phyloP scores from a whole-genome alignment of 2,113 vertebrate genomes.

The Peromyscus leucopus region DNA sequence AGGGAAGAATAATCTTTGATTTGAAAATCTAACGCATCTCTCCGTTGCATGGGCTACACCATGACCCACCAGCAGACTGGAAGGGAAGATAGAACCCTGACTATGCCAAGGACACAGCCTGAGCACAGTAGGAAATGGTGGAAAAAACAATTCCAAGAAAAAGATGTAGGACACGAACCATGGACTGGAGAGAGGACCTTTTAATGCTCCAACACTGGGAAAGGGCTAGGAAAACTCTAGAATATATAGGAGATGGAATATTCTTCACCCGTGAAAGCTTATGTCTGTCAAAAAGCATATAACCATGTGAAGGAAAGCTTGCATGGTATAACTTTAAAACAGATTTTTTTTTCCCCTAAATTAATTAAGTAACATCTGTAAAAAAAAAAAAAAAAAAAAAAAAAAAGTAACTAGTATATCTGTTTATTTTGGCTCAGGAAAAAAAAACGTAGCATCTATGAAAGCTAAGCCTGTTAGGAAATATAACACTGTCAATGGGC shows the following conservation, averaged over 20 bases:
- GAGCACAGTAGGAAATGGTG: background rate
- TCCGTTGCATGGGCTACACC: background rate
- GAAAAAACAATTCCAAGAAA: background rate
- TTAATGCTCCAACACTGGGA: background rate
- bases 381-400: constrained; percentile 19
- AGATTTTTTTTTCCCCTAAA: background rate
- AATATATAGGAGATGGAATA: background rate
- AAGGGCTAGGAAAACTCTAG: background rate
- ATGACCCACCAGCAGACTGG: background rate
- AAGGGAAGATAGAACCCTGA: background rate
- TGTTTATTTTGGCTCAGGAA: background rate
- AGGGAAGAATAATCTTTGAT: background rate
- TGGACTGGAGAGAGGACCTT: background rate
- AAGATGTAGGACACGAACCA: background rate
- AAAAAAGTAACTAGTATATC: background rate
- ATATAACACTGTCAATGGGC: background rate
- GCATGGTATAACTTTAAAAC: background rate
- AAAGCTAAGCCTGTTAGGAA: background rate
- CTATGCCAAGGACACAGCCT: background rate
- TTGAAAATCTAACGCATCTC: background rate
- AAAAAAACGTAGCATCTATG: background rate
- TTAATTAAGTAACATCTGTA: background rate
- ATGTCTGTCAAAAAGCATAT: constrained; percentile 48
- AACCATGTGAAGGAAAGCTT: background rate
- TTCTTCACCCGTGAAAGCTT: background rate